These are phyloP conservation scores for Coenobita brevimanus DNA, from an alignment of 1,140 invertebrate genomes.

Conservation along the genomic window DNA sequence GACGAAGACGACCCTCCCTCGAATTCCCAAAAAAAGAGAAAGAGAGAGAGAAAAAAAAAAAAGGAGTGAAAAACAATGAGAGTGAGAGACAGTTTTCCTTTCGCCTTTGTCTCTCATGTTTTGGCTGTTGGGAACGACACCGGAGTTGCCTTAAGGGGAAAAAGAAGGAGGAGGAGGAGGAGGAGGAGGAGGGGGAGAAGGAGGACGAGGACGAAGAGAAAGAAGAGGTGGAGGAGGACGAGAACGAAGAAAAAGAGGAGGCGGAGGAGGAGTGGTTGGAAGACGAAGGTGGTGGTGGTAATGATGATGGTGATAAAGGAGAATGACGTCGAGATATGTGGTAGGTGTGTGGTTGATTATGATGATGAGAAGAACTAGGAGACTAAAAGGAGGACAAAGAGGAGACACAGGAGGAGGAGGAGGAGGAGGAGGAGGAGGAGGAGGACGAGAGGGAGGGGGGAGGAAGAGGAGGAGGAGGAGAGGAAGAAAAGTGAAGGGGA, in stretches of 20 bases:
- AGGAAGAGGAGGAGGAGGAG: neutral
- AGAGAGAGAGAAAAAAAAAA: no score
- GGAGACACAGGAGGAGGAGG: neutral
- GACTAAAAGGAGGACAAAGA: neutral
- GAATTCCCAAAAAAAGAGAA: no score
- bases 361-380: no score
- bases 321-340: no score
- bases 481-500: neutral
- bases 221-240: neutral
- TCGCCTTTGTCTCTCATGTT: no score
- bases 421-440: neutral
- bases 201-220: neutral
- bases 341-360: no score
- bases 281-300: neutral
- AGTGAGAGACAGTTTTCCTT: no score
- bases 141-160: neutral
- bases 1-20: no score
- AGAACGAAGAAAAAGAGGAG: neutral
- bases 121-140: no score
- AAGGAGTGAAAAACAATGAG: no score
- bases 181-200: slow-evolving; percentile 11
- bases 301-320: no score
- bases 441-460: no score
- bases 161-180: slow-evolving; percentile 8
- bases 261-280: neutral